Evolutionary conservation across 2,888 invertebrate species (phyloP).

Genomic region (Apotomis betuletana): DNA sequence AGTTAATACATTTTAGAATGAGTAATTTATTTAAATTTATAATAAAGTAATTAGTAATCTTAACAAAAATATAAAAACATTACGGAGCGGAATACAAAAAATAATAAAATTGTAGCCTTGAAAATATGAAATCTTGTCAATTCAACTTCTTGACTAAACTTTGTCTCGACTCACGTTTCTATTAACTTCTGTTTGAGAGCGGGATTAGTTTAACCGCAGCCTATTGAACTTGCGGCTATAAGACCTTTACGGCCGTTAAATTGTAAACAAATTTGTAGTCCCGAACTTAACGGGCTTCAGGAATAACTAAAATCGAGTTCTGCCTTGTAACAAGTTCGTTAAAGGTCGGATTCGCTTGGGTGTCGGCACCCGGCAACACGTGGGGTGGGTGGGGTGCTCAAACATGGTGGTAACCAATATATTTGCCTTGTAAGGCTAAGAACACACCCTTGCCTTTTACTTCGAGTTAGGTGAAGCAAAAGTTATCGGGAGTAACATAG

Average conservation of each 20-base stretch:
- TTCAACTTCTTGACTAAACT: neutral
- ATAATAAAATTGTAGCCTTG: too few species aligned
- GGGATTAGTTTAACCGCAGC: neutral
- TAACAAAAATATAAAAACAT: too few species aligned
- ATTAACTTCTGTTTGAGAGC: neutral
- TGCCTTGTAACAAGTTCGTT: neutral
- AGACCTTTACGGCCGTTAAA: slow-evolving; percentile 11
- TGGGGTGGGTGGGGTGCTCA: slow-evolving; percentile 35
- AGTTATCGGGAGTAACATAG: neutral
- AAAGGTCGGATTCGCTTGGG: neutral
- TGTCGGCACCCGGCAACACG: slow-evolving; percentile 42
- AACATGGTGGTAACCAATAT: slow-evolving; percentile 33
- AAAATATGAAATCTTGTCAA: too few species aligned
- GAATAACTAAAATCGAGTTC: neutral
- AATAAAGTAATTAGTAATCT: too few species aligned
- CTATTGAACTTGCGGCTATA: slow-evolving; percentile 7
- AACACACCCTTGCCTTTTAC: slow-evolving; percentile 26
- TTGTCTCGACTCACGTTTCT: neutral
- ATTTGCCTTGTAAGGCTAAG: slow-evolving; percentile 29
- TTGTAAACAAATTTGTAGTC: slow-evolving; percentile 24
- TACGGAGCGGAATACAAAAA: too few species aligned
- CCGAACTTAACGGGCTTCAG: slow-evolving; percentile 10
- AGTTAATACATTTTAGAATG: too few species aligned
- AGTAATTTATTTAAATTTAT: too few species aligned
- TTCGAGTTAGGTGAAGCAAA: slow-evolving; percentile 12